phyloP scores from a whole-genome alignment of 1,140 invertebrate species.

The Bicyclus anynana region DNA sequence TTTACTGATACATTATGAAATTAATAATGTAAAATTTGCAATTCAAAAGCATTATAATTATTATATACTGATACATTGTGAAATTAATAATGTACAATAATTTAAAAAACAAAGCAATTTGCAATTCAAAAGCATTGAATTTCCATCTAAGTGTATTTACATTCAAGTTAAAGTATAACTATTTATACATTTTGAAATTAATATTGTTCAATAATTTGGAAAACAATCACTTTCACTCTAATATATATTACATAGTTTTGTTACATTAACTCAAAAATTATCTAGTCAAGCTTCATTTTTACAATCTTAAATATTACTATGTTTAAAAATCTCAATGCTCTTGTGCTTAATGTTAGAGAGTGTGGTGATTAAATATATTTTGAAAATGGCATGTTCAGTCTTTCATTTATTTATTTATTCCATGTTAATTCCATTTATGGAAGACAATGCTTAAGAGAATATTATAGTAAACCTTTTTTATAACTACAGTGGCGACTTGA shows the following conservation, averaged over 20 bases:
- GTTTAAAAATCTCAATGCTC: constrained; percentile 43
- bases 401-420: constrained; percentile 49
- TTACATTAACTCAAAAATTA: constrained; percentile 43
- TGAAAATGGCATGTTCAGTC: constrained; percentile 67
- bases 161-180: no score
- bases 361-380: constrained; percentile 55
- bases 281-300: constrained; percentile 64
- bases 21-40: no score
- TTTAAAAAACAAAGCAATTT: not conserved
- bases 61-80: not conserved
- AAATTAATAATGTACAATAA: not conserved
- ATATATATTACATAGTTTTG: not conserved
- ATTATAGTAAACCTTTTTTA: constrained; percentile 1
- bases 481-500: no score
- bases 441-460: constrained; percentile 10
- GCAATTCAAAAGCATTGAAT: no score
- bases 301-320: constrained; percentile 13
- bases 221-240: not conserved
- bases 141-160: no score
- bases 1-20: no score
- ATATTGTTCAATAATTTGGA: not conserved
- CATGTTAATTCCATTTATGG: constrained; percentile 13
- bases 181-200: constrained; percentile 16
- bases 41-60: no score
- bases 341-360: constrained; percentile 54